phyloP scores from a whole-genome alignment of 2,888 invertebrate species.

The Andricus quercusramuli region DNA sequence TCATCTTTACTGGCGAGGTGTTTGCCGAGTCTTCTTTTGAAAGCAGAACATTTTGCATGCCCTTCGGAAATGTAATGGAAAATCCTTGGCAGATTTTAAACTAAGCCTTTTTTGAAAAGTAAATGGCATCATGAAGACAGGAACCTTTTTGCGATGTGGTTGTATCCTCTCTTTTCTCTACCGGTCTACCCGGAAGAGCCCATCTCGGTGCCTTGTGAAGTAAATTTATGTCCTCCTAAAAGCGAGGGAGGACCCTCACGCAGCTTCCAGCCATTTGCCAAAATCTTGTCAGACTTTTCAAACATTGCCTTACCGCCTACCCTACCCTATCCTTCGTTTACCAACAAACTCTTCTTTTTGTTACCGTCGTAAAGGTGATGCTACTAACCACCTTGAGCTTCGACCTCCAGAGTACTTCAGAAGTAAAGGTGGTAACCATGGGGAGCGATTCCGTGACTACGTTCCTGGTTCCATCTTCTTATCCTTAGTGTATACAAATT shows the following conservation, averaged over 20 bases:
- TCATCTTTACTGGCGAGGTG: not conserved
- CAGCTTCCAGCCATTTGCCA: slow-evolving; percentile 24
- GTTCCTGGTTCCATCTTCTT: slow-evolving; percentile 44
- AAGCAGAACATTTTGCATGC: not conserved
- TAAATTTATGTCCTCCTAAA: slow-evolving; percentile 26
- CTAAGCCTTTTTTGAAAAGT: not conserved
- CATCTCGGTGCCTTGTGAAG: not conserved
- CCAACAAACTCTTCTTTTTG: slow-evolving; percentile 29
- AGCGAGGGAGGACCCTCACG: not conserved
- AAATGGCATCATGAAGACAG: not conserved
- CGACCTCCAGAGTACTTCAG: slow-evolving; percentile 47
- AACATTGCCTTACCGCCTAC: not conserved
- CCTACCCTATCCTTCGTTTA: not conserved
- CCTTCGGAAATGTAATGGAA: not conserved
- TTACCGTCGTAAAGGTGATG: slow-evolving; percentile 45
- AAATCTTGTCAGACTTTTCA: slow-evolving; percentile 33
- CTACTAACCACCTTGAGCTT: slow-evolving; percentile 31
- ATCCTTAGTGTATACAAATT: slow-evolving; percentile 52
- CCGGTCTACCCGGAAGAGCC: not conserved
- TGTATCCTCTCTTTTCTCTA: not conserved
- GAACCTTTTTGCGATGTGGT: not conserved
- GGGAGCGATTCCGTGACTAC: slow-evolving; percentile 54
- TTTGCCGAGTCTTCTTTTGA: not conserved
- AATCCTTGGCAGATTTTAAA: not conserved
- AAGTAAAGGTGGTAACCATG: slow-evolving; percentile 54